Base-by-base conservation (phyloP, 2,888 invertebrate species). In the Oxystoma pomonae region DNA sequence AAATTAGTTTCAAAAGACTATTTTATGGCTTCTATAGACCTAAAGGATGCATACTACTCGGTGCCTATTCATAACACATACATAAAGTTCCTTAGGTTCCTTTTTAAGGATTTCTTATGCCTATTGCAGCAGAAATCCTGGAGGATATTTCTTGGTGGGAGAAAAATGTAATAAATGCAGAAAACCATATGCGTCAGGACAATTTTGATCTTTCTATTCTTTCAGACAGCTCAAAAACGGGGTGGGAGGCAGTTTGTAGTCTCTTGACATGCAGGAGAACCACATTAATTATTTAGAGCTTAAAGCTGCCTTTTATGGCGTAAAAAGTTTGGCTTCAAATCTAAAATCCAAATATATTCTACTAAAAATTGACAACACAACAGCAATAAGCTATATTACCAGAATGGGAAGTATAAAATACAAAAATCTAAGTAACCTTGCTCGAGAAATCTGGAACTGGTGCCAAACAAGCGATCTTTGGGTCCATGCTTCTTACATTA, bases 221-320 rank as follows among this genome's bases (percentile, higher is more conserved):
- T 12, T 35, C 35, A 12, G 9, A 55, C 18, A 19, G 17, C 1
- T 55, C 55, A 17, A 55, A 55, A 18, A 55, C 55, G 16, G 55
- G 55, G 16, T 55, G 55, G 55, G 55, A 19, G 1, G 17, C 18
- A 16, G 16, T 18, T 55, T 35, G 35, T 35, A 35, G 12, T 35
- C n/a, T n/a, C n/a, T n/a, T n/a, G n/a, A n/a, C n/a, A n/a, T 2
- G 3, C 18, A 5, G 18, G 18, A 52, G 16, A 5, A 55, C 18
- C 18, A 55, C 18, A 35, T 55, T 55, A 55, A 55, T 55, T 55
- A 9, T 55, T 55, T 55, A 9, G 18, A 55, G 9, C 20, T 55
- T 2, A 18, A 18, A 55, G 55, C 55, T 7, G 55, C 18, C 16
- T 55, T 55, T 17, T 18, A 18, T 55, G 55, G 55, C 18, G 17